Percentiles rank a stretch among this genome's conserved stretches.
phyloP scores from a whole-genome alignment of 2,113 vertebrate species.

The Corythaeola cristata region DNA sequence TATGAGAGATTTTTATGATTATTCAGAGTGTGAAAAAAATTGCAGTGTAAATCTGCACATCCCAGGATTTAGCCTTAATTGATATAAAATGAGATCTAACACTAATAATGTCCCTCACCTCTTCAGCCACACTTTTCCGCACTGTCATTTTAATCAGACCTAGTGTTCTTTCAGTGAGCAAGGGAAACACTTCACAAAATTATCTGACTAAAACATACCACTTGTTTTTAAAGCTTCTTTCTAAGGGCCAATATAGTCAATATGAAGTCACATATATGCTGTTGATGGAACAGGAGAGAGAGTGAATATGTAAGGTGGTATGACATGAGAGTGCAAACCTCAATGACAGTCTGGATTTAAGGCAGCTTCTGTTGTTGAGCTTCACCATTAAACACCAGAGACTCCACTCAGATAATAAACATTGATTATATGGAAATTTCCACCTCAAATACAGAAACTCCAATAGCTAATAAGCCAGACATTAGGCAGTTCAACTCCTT shows the following conservation, averaged over 20 bases:
- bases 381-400: not conserved
- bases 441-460: not conserved
- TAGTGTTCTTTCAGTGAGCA: not conserved
- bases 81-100: not conserved
- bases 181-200: not conserved
- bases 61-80: not conserved
- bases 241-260: not conserved
- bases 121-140: not conserved
- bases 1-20: not conserved
- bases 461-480: not conserved
- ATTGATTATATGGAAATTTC: not conserved
- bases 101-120: not conserved
- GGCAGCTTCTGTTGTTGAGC: not conserved
- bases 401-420: not conserved
- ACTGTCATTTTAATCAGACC: not conserved
- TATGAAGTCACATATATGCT: not conserved
- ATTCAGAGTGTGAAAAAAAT: not conserved
- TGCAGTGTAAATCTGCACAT: not conserved
- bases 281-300: not conserved
- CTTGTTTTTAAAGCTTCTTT: not conserved
- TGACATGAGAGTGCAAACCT: not conserved
- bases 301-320: not conserved
- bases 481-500: not conserved
- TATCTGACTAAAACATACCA: not conserved
- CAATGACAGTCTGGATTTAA: not conserved